Evolutionary conservation across 2,888 invertebrate genomes (phyloP).

Genomic region (Acronicta leporina): DNA sequence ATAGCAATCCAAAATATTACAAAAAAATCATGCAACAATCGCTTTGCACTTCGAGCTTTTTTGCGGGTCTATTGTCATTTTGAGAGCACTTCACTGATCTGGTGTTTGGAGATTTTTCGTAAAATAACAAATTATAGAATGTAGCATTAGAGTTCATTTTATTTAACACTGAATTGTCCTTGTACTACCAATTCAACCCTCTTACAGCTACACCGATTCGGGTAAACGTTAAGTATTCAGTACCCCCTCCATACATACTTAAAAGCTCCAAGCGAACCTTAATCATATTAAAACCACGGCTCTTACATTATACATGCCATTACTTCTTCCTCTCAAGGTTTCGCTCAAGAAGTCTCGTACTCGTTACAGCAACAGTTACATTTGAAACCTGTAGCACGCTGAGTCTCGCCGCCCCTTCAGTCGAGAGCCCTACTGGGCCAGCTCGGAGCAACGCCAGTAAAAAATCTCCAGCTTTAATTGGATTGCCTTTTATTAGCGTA

Average conservation of each 20-base stretch:
- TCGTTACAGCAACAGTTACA: conserved; percentile 70
- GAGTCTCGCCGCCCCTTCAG: conserved; percentile 63
- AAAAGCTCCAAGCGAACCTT: conserved; percentile 29
- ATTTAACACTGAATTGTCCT: conserved; percentile 6
- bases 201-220: conserved; percentile 23
- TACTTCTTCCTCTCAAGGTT: conserved; percentile 48
- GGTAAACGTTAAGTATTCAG: conserved; percentile 31
- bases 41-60: conserved; percentile 8
- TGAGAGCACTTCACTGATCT: conserved; percentile 3
- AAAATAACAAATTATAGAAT: neutral
- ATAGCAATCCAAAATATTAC: neutral
- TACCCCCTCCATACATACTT: conserved; percentile 14
- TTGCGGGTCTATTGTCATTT: conserved; percentile 11
- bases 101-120: neutral
- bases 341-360: conserved; percentile 40
- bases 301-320: conserved; percentile 55
- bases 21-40: neutral
- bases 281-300: conserved; percentile 53
- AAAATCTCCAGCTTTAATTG: conserved; percentile 85
- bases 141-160: neutral
- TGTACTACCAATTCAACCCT: conserved; percentile 16
- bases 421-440: conserved; percentile 70
- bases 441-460: conserved; percentile 72
- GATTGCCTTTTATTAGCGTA: conserved; percentile 86
- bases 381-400: conserved; percentile 69